Evolutionary conservation across 2,888 invertebrate species (phyloP).

Genomic region (Drosophila quinaria): DNA sequence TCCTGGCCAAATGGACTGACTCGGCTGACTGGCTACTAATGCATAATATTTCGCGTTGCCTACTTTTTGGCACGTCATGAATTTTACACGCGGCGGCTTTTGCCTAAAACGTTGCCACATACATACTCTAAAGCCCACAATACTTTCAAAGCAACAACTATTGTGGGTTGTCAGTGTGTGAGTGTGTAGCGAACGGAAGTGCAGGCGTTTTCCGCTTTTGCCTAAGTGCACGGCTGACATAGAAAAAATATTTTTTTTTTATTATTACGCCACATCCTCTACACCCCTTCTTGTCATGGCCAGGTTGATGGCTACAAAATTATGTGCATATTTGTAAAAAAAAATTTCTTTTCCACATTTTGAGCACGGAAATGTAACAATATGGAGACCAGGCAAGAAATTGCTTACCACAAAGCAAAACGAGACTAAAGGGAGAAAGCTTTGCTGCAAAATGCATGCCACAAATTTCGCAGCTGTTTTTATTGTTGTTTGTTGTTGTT

Average conservation of each 20-base stretch:
- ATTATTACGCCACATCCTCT: conserved; percentile 15
- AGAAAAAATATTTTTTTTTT: conserved; percentile 47
- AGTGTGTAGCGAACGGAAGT: conserved; percentile 69
- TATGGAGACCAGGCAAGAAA: conserved; percentile 52
- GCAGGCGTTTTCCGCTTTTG: conserved; percentile 78
- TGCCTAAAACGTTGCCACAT: conserved; percentile 29
- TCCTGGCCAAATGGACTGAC: conserved; percentile 25
- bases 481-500: conserved; percentile 20
- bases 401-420: conserved; percentile 54
- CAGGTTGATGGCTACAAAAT: conserved; percentile 72
- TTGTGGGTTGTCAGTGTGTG: conserved; percentile 17
- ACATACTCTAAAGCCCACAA: conserved; percentile 22
- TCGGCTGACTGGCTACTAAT: conserved; percentile 58
- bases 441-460: conserved; percentile 46
- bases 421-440: conserved; percentile 18
- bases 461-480: conserved; percentile 28
- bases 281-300: conserved; percentile 32
- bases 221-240: conserved; percentile 68
- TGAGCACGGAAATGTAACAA: conserved; percentile 74
- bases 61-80: conserved; percentile 73
- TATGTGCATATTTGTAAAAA: conserved; percentile 72
- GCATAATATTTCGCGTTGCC: conserved; percentile 71
- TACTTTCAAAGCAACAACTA: conserved; percentile 18
- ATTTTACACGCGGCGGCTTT: conserved; percentile 63
- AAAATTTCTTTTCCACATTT: conserved; percentile 57